Evolutionary conservation across 2,113 vertebrate genomes (phyloP), one percentile per base, ranked within the genome.

Genomic region (Sprattus sprattus): DNA sequence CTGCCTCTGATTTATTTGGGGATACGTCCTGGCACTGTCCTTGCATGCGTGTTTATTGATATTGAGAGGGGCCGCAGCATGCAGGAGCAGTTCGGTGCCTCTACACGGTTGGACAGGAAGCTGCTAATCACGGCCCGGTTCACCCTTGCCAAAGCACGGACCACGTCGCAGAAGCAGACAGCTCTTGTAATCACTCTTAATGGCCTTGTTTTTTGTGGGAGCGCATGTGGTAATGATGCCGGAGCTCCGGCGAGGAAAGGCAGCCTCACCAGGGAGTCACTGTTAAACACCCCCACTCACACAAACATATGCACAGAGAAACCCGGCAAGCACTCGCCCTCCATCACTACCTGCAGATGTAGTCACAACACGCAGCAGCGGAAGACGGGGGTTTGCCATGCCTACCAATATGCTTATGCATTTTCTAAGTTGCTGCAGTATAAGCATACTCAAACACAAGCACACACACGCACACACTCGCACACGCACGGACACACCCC

Each of bases 101-200:
- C 82, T 85, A 87, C 87, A 6, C 18, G 54, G 18, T 67, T 25
- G n/a, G 64, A 67, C 64, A 67, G 64, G 86, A 88, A 82, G 86
- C 85, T 81, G 85, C 83, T 86, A 81, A 89, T 85, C 87, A 83
- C 20, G 80, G 54, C 18, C 60, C 81, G 49, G 46, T 71, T 50
- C 52, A 83, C 81, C 84, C 85, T 89, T 86, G 64, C 83, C 82
- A 89, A 81, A 80, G 85, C 88, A 88, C 85, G 75, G 82, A 57
- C 84, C 85, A 78, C 54, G 54, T 11, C 67, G 6, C 28, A 4
- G 28, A 39, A 86, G 87, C 83, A 87, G 87, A 81, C 87, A 86
- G 86, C 87, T 88, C 89, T 90, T 87, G 87, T 90, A 90, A 90
- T 90, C 86, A 84, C 84, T 88, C 89, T 88, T 90, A 90, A 90